Conservation (phyloP, 2,888 invertebrate species). For the Hoplodrina ambigua region DNA sequence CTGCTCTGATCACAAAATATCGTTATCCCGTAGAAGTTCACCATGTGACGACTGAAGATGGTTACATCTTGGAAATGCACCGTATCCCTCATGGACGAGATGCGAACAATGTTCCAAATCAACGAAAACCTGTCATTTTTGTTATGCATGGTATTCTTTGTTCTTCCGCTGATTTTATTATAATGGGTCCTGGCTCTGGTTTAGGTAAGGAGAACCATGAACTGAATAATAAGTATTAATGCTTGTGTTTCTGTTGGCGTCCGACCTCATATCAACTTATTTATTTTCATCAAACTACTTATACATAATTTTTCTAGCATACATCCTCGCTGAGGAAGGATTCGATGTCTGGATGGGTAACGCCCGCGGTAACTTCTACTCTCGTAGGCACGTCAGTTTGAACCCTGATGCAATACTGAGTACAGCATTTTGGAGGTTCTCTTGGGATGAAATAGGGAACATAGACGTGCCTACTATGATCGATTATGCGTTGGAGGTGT, state of each 20-base stretch:
- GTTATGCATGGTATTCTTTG: constrained; percentile 93
- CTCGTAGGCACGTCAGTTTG: constrained; percentile 88
- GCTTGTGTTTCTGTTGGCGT: background rate
- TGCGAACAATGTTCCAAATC: constrained; percentile 78
- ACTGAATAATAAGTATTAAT: too few species aligned
- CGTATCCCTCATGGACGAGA: constrained; percentile 92
- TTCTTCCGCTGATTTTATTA: constrained; percentile 93
- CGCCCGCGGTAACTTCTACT: constrained; percentile 93
- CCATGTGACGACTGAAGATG: constrained; percentile 92
- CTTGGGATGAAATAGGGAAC: constrained; percentile 95
- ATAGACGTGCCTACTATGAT: constrained; percentile 95
- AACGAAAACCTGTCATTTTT: constrained; percentile 90
- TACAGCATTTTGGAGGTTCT: constrained; percentile 92
- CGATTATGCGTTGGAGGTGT: constrained; percentile 91
- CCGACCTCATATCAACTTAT: too few species aligned
- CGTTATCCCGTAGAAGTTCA: constrained; percentile 92
- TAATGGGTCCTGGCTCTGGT: constrained; percentile 92
- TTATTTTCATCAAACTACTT: too few species aligned
- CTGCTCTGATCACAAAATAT: constrained; percentile 90
- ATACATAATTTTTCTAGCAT: constrained; percentile 71
- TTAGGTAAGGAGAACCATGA: constrained; percentile 86
- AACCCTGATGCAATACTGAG: constrained; percentile 79
- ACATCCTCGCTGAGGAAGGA: constrained; percentile 92
- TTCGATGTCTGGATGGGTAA: constrained; percentile 96
- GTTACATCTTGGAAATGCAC: constrained; percentile 94